phyloP scores from a whole-genome alignment of 2,797 vertebrate species.

The Threskiornis aethiopicus region DNA sequence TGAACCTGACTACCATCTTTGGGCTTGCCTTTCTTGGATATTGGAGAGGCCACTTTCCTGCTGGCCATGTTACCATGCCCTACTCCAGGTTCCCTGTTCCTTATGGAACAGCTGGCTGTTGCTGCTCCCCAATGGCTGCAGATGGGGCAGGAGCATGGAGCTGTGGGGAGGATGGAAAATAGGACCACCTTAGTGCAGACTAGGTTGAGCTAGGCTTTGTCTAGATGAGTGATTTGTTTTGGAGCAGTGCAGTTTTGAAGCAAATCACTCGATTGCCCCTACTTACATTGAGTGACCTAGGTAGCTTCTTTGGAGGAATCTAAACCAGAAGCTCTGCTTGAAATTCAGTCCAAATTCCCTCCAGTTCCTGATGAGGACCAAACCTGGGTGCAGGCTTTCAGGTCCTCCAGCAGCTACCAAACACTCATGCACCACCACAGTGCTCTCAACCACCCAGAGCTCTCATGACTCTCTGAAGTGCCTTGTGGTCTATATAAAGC shows the following conservation, averaged over 20 bases:
- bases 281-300: not conserved
- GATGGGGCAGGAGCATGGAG: not conserved
- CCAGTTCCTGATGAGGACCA: not conserved
- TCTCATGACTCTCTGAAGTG: not conserved
- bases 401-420: not conserved
- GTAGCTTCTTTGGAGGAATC: not conserved
- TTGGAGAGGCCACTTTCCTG: not conserved
- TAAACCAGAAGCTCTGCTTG: not conserved
- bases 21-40: not conserved
- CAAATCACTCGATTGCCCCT: not conserved
- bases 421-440: not conserved
- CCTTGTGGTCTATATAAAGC: not conserved
- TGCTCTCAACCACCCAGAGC: not conserved
- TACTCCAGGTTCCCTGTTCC: not conserved
- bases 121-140: not conserved
- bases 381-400: not conserved
- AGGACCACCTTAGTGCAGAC: not conserved
- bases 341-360: not conserved
- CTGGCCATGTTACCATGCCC: not conserved
- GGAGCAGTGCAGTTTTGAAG: not conserved
- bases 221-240: not conserved
- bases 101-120: not conserved
- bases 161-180: not conserved
- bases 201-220: not conserved
- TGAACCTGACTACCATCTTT: not conserved